These are phyloP conservation scores for Caradrina clavipalpis DNA, from an alignment of 2,888 invertebrate genomes.

Conservation along the genomic window DNA sequence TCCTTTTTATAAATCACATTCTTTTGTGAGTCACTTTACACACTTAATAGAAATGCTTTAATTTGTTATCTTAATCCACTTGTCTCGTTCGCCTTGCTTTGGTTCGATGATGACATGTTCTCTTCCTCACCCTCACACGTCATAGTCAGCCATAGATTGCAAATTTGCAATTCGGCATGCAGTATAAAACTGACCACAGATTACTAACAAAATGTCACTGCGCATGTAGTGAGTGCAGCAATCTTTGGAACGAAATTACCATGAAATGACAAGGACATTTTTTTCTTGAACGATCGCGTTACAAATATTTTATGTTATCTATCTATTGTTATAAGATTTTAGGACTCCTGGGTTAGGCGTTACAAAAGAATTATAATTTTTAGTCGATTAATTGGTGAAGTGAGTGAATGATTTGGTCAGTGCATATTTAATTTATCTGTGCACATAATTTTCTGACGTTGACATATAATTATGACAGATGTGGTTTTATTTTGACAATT, in stretches of 20 bases:
- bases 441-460: not conserved
- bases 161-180: constrained; percentile 12
- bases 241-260: not conserved
- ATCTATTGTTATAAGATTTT: no score
- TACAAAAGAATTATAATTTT: not conserved
- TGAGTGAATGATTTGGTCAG: not conserved
- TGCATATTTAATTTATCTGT: constrained; percentile 4
- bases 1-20: constrained; percentile 16
- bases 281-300: no score
- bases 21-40: constrained; percentile 25
- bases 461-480: not conserved
- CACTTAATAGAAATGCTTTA: constrained; percentile 23
- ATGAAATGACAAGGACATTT: no score
- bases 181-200: constrained; percentile 14
- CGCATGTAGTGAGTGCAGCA: not conserved
- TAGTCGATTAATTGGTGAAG: constrained; percentile 28
- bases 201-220: constrained; percentile 4
- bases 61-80: constrained; percentile 45
- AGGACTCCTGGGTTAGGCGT: no score
- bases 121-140: constrained; percentile 46
- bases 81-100: constrained; percentile 43
- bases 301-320: no score
- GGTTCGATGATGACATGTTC: constrained; percentile 43
- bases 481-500: no score
- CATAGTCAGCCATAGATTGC: constrained; percentile 32